phyloP scores from a whole-genome alignment of 2,797 vertebrate species.

The Chaetophractus vellerosus region DNA sequence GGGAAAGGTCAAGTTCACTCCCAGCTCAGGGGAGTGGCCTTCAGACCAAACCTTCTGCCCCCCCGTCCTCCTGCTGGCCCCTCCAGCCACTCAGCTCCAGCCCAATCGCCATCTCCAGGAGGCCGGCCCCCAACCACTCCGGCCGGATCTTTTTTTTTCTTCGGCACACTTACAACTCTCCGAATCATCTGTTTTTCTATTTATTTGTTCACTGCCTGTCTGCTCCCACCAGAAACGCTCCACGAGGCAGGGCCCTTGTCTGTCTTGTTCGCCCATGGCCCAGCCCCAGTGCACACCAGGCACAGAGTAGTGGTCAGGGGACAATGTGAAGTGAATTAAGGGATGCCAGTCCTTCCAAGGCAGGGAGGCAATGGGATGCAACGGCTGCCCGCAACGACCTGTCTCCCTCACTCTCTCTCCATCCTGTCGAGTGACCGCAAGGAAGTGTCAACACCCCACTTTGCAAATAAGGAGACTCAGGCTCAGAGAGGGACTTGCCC shows the following conservation, averaged over 20 bases:
- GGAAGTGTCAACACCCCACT: not conserved
- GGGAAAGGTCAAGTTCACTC: not conserved
- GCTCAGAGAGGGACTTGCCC: not conserved
- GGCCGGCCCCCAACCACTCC: not conserved
- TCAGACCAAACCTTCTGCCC: not conserved
- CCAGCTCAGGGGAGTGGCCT: not conserved
- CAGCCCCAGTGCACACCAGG: not conserved
- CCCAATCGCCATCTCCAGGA: not conserved
- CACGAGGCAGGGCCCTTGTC: not conserved
- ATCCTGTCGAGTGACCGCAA: not conserved
- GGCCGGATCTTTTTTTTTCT: not conserved
- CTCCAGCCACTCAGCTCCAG: not conserved
- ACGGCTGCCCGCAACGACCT: no score
- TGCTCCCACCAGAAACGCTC: not conserved
- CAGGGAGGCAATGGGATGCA: not conserved
- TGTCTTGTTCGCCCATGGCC: not conserved
- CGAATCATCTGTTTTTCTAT: not conserved
- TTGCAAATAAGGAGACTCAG: not conserved
- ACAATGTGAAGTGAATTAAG: no score
- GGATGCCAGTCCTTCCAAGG: not conserved
- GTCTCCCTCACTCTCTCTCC: not conserved
- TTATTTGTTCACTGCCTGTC: not conserved
- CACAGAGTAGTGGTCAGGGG: not conserved
- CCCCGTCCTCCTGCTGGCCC: not conserved
- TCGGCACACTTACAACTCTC: not conserved